Conservation (phyloP, 2,888 invertebrate genomes). For the Fragum whitleyi region DNA sequence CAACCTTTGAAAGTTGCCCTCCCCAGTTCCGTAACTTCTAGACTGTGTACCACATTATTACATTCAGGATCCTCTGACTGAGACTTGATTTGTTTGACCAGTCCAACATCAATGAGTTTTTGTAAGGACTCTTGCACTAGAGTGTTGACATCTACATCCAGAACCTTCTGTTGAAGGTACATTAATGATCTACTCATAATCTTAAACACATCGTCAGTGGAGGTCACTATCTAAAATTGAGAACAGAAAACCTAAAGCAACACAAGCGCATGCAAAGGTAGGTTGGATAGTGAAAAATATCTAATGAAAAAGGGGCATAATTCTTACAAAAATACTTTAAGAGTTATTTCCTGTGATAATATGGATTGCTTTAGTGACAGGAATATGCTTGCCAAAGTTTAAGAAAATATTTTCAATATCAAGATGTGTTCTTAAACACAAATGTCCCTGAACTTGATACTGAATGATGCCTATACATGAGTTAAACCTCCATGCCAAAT, state of each 20-base stretch:
- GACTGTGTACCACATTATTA: slow-evolving; percentile 39
- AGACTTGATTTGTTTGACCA: slow-evolving; percentile 72
- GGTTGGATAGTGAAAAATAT: too few relatives aligned
- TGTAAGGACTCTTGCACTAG: slow-evolving; percentile 76
- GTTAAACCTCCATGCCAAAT: too few relatives aligned
- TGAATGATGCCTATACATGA: too few relatives aligned
- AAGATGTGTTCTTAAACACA: too few relatives aligned
- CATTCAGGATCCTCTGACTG: slow-evolving; percentile 51
- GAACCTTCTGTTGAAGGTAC: slow-evolving; percentile 87
- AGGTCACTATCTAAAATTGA: slow-evolving; percentile 69
- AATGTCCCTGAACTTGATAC: too few relatives aligned
- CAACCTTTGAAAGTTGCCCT: slow-evolving; percentile 92
- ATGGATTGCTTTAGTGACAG: too few relatives aligned
- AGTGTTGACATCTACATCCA: slow-evolving; percentile 69
- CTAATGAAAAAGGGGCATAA: too few relatives aligned
- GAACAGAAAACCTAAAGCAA: not conserved
- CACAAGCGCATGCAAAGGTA: too few relatives aligned
- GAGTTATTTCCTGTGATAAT: too few relatives aligned
- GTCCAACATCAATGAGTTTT: slow-evolving; percentile 74
- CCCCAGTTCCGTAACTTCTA: slow-evolving; percentile 88
- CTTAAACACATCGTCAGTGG: slow-evolving; percentile 73
- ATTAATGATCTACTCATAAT: slow-evolving; percentile 89
- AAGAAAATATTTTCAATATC: too few relatives aligned
- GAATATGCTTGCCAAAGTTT: too few relatives aligned
- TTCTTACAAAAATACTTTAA: too few relatives aligned